Evolutionary conservation across 2,113 vertebrate genomes (phyloP).

Genomic region (Sceloporus tristichus): DNA sequence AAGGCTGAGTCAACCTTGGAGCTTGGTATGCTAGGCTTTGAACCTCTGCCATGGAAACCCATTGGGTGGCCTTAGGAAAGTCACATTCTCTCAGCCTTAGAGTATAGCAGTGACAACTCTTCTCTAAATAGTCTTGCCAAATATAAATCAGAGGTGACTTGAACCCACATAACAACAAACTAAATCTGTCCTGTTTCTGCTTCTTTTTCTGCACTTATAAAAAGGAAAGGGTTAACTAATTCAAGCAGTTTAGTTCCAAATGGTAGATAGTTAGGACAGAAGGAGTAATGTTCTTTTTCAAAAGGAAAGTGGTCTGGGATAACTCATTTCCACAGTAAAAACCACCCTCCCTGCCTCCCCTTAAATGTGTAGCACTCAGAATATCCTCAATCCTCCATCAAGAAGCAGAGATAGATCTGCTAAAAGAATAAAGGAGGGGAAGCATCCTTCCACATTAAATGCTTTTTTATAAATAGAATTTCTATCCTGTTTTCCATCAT

Average conservation of each 20-base stretch:
- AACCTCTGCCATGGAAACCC: too few relatives aligned
- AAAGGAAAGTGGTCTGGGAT: background rate
- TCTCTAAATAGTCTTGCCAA: too few relatives aligned
- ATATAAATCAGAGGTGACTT: too few relatives aligned
- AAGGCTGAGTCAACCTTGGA: too few relatives aligned
- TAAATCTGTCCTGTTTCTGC: too few relatives aligned
- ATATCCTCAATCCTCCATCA: background rate
- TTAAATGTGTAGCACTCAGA: too few relatives aligned
- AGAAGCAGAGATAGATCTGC: accelerated
- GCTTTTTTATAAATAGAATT: background rate
- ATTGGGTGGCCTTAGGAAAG: too few relatives aligned
- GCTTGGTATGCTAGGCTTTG: too few relatives aligned
- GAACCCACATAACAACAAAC: too few relatives aligned
- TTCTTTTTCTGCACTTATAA: too few relatives aligned
- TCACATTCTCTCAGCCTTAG: too few relatives aligned
- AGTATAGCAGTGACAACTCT: too few relatives aligned
- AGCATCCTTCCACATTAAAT: background rate
- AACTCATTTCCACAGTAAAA: background rate
- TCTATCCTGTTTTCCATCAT: background rate
- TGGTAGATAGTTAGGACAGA: background rate
- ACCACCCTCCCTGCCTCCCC: background rate
- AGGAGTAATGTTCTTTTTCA: background rate
- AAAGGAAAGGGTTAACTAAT: background rate
- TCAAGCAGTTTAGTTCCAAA: background rate
- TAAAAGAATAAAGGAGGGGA: background rate